These are phyloP conservation scores for Chelidonichthys spinosus DNA, from an alignment of 2,797 vertebrate species.

Conservation along the genomic window DNA sequence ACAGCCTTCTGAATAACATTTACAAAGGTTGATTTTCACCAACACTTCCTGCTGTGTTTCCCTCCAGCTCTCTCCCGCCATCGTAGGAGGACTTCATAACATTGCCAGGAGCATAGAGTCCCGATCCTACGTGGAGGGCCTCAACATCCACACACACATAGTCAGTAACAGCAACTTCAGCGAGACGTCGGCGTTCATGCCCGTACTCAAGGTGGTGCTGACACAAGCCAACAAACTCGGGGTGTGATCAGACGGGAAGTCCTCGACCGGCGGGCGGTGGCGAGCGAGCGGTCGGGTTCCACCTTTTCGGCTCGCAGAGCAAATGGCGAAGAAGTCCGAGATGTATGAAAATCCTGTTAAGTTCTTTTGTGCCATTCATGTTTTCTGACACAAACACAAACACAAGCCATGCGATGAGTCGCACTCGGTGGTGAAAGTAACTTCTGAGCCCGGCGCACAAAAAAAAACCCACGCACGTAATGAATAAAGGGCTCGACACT, in stretches of 20 bases:
- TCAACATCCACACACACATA: slow-evolving; percentile 97
- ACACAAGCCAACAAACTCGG: slow-evolving; percentile 97
- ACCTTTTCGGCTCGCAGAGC: not conserved
- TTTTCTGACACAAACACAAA: slow-evolving; percentile 53
- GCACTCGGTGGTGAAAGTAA: slow-evolving; percentile 59
- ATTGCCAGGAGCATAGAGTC: slow-evolving; percentile 92
- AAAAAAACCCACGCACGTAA: not conserved
- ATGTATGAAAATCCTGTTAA: slow-evolving; percentile 25
- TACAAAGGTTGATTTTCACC: not conserved
- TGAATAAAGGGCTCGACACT: slow-evolving; percentile 25
- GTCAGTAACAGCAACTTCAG: slow-evolving; percentile 99
- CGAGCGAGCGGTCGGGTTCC: not conserved
- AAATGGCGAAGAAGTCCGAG: slow-evolving; percentile 38
- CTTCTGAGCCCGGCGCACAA: slow-evolving; percentile 16
- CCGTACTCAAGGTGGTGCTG: slow-evolving; percentile 96
- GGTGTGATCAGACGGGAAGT: slow-evolving; percentile 76
- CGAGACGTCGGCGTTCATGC: slow-evolving; percentile 98
- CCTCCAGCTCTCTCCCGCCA: slow-evolving; percentile 92
- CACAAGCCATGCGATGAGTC: slow-evolving; percentile 75
- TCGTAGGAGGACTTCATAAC: slow-evolving; percentile 92
- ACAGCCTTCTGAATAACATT: not conserved
- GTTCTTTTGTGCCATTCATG: slow-evolving; percentile 55
- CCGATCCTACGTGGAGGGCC: slow-evolving; percentile 89
- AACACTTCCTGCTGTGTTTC: not conserved
- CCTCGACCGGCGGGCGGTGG: not conserved